phyloP scores from a whole-genome alignment of 2,797 vertebrate genomes.

The Lateolabrax maculatus region DNA sequence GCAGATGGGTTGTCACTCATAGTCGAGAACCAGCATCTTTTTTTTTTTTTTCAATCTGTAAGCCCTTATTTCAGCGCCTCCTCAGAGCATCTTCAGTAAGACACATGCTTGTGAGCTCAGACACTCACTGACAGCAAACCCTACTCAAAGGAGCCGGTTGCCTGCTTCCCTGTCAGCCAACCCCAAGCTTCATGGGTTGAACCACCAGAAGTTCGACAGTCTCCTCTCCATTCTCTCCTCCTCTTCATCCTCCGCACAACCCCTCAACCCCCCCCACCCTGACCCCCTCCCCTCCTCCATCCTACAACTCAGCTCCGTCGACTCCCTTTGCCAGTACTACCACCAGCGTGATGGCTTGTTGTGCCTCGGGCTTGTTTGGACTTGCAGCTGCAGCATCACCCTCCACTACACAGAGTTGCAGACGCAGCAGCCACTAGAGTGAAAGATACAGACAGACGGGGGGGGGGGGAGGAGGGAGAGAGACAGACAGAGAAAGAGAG shows the following conservation, averaged over 20 bases:
- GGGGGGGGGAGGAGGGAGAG: slow-evolving; percentile 29
- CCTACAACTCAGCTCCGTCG: slow-evolving; percentile 37
- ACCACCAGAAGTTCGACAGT: slow-evolving; percentile 75
- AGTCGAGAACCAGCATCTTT: slow-evolving; percentile 62
- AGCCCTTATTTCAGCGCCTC: slow-evolving; percentile 34
- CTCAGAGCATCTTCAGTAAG: slow-evolving; percentile 67
- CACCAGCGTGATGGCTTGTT: slow-evolving; percentile 78
- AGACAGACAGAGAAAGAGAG: slow-evolving; percentile 43
- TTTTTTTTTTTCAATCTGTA: slow-evolving; percentile 34
- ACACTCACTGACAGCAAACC: slow-evolving; percentile 61
- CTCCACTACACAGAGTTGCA: slow-evolving; percentile 63
- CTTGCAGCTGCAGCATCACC: slow-evolving; percentile 82
- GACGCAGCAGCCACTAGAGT: slow-evolving; percentile 71
- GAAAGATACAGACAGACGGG: slow-evolving; percentile 55
- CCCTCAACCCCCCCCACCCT: slow-evolving; percentile 32
- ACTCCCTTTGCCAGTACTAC: slow-evolving; percentile 57
- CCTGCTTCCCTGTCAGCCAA: slow-evolving; percentile 63
- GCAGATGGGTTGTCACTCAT: slow-evolving; percentile 59
- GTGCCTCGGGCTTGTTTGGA: slow-evolving; percentile 83
- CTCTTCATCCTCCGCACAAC: slow-evolving; percentile 53
- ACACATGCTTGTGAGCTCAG: slow-evolving; percentile 57
- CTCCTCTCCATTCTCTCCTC: slow-evolving; percentile 73
- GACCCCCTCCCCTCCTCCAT: slow-evolving; percentile 58
- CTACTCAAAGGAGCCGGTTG: slow-evolving; percentile 61
- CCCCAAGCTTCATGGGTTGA: slow-evolving; percentile 86